Percentiles rank a stretch among this genome's conserved stretches.
Evolutionary conservation across 2,888 invertebrate species (phyloP).

Genomic region (Apamea monoglypha): DNA sequence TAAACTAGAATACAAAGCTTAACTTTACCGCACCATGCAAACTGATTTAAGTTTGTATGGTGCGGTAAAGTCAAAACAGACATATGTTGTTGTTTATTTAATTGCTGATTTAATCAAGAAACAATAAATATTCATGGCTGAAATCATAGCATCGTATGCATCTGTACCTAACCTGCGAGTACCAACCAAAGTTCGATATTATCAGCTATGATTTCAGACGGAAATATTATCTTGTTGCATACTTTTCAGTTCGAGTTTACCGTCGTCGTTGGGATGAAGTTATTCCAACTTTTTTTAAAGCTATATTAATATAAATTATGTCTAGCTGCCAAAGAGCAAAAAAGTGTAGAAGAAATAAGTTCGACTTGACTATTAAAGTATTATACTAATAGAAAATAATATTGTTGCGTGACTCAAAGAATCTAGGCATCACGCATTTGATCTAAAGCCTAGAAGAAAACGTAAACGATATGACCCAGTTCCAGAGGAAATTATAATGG

Average conservation of each 20-base stretch:
- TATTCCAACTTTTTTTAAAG: neutral
- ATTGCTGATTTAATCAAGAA: neutral
- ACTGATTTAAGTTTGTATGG: too few relatives aligned
- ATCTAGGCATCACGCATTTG: conserved; percentile 44
- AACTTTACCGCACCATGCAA: neutral
- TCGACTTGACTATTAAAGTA: neutral
- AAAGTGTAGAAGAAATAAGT: neutral
- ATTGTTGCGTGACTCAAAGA: conserved; percentile 38
- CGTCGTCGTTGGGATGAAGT: neutral
- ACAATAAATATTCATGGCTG: neutral
- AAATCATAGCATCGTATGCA: neutral
- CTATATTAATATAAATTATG: neutral
- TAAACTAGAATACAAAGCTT: conserved; percentile 24
- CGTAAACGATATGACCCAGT: conserved; percentile 31
- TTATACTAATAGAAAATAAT: neutral
- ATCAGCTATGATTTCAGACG: neutral
- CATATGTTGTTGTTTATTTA: neutral
- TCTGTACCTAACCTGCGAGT: neutral
- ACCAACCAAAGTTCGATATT: too few relatives aligned
- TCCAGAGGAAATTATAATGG: conserved; percentile 29
- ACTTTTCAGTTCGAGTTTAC: neutral
- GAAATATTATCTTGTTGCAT: neutral
- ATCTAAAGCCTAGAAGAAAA: conserved; percentile 39
- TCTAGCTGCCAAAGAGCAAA: conserved; percentile 7
- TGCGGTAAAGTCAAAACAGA: neutral